Conservation (phyloP, 2,113 vertebrate species). For the Bufo gargarizans region DNA sequence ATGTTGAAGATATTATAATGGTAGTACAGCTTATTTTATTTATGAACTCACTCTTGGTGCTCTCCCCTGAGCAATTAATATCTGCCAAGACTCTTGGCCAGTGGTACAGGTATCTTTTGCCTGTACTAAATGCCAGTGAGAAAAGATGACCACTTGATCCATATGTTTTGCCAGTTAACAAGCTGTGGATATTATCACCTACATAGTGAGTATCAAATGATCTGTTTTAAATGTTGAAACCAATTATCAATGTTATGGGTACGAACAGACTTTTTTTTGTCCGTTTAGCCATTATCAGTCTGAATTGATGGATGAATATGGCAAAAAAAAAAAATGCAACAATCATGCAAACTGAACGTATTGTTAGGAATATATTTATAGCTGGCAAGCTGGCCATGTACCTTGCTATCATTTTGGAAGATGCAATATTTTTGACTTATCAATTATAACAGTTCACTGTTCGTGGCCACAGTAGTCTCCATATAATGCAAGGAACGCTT, state of each 20-base stretch:
- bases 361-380: too few species aligned
- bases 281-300: neutral
- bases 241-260: neutral
- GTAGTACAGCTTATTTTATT: neutral
- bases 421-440: too few species aligned
- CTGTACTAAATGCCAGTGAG: conserved; percentile 27
- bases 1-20: neutral
- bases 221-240: neutral
- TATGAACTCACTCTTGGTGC: neutral
- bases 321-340: neutral
- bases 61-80: neutral
- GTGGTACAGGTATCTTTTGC: neutral
- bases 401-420: too few species aligned
- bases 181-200: conserved; percentile 2
- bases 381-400: too few species aligned
- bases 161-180: neutral
- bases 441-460: too few species aligned
- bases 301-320: neutral
- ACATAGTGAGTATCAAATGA: neutral
- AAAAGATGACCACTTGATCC: neutral
- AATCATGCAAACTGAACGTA: neutral
- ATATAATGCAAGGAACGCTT: too few species aligned
- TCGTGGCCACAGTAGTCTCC: too few species aligned
- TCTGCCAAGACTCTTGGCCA: conserved; percentile 9
- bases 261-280: too few species aligned